phyloP scores from a whole-genome alignment of 1,140 invertebrate genomes.

The Aphelenchoides fujianensis region DNA sequence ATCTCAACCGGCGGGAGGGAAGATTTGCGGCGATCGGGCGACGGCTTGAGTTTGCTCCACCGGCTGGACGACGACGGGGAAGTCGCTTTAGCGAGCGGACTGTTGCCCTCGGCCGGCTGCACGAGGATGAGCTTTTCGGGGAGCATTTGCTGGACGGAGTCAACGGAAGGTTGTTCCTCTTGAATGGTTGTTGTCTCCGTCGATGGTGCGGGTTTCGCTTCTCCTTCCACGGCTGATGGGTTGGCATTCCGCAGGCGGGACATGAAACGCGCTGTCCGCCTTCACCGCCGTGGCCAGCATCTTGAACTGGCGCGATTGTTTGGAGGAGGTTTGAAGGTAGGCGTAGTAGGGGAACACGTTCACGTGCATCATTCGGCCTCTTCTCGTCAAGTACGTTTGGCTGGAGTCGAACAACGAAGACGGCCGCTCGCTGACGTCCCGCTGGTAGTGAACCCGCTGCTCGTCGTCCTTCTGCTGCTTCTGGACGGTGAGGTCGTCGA shows the following conservation, averaged over 20 bases:
- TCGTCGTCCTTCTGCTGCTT: slow-evolving; percentile 2
- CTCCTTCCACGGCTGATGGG: background rate
- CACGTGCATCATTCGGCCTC: background rate
- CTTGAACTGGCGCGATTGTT: slow-evolving; percentile 20
- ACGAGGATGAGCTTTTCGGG: slow-evolving; percentile 4
- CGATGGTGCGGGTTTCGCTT: background rate
- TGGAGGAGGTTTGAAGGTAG: slow-evolving; percentile 23
- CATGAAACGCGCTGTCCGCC: slow-evolving; percentile 21
- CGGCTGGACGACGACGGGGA: background rate
- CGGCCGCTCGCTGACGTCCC: slow-evolving; percentile 2
- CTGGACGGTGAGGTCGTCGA: too few species aligned
- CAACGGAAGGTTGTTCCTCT: background rate
- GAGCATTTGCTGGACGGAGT: slow-evolving; percentile 10
- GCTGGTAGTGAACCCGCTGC: background rate
- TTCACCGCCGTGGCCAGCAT: slow-evolving; percentile 20
- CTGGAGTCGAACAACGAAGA: slow-evolving; percentile 13
- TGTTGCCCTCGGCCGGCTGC: background rate
- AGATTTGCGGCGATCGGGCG: background rate
- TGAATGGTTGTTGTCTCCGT: background rate
- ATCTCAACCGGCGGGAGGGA: slow-evolving; percentile 1
- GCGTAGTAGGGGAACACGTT: slow-evolving; percentile 18
- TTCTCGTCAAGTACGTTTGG: background rate
- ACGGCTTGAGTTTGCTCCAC: background rate
- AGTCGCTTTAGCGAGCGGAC: background rate
- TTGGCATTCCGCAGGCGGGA: slow-evolving; percentile 10